phyloP scores from a whole-genome alignment of 2,113 vertebrate species.

The Pluvialis apricaria region DNA sequence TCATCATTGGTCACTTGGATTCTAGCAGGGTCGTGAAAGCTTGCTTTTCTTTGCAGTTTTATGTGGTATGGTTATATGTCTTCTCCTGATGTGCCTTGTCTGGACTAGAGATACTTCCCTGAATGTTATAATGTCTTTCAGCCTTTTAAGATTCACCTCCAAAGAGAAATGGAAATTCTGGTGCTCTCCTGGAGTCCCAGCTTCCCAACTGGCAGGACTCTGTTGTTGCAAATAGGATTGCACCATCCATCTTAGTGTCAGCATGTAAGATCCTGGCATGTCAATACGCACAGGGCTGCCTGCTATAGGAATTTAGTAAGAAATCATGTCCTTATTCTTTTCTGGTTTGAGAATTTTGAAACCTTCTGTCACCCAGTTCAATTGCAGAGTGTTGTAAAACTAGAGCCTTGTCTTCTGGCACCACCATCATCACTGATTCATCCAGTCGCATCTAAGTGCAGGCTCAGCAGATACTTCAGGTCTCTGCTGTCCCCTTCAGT shows the following conservation, averaged over 20 bases:
- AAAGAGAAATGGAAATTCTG: not conserved
- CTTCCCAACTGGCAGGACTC: not conserved
- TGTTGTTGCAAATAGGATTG: not conserved
- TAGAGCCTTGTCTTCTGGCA: not conserved
- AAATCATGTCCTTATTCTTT: not conserved
- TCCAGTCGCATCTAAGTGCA: not conserved
- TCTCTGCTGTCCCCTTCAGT: not conserved
- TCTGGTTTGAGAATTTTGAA: not conserved
- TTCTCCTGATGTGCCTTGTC: not conserved
- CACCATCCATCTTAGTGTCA: not conserved
- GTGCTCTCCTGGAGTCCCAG: not conserved
- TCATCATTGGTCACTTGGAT: not conserved
- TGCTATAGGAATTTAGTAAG: not conserved
- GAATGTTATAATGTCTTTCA: not conserved
- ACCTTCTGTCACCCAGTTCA: not conserved
- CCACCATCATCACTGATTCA: not conserved
- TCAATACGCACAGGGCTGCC: not conserved
- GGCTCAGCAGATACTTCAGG: not conserved
- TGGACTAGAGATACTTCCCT: not conserved
- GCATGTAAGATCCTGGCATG: not conserved
- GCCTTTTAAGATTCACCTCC: not conserved
- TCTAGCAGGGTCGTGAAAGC: not conserved
- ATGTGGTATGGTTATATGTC: not conserved
- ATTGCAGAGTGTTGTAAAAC: not conserved
- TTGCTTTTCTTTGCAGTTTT: not conserved